These are phyloP conservation scores for Craterocephalus amniculus DNA, from an alignment of 2,797 vertebrate species.

Conservation along the genomic window DNA sequence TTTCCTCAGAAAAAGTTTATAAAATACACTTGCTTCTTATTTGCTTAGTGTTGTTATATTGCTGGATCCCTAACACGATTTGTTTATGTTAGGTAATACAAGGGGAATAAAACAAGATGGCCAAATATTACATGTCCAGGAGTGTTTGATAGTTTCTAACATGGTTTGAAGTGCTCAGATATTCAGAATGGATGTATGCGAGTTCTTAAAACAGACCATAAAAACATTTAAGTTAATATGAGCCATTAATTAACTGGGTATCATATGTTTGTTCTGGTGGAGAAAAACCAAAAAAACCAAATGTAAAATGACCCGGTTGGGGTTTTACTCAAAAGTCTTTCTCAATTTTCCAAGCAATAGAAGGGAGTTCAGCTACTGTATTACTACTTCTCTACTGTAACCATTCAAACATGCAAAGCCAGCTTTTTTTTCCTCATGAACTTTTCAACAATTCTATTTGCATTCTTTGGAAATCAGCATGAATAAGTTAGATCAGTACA, in stretches of 20 bases:
- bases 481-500: not conserved
- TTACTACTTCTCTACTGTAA: too few relatives aligned
- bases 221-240: not conserved
- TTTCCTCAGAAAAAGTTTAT: not conserved
- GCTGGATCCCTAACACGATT: not conserved
- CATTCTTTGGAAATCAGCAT: too few relatives aligned
- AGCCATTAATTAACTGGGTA: not conserved
- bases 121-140: not conserved
- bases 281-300: not conserved
- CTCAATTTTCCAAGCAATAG: too few relatives aligned
- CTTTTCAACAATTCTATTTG: too few relatives aligned
- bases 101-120: too few relatives aligned
- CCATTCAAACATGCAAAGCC: too few relatives aligned
- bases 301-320: not conserved
- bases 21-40: not conserved
- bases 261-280: not conserved
- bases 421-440: too few relatives aligned
- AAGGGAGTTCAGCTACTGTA: too few relatives aligned
- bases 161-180: not conserved
- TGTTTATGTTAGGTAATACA: not conserved
- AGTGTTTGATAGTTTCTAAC: not conserved
- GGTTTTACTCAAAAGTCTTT: not conserved
- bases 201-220: not conserved
- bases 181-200: too few relatives aligned
- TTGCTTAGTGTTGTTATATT: not conserved